Percentiles rank a stretch among this genome's conserved stretches.
phyloP scores from a whole-genome alignment of 2,113 vertebrate species.

The Dermatemys mawii region DNA sequence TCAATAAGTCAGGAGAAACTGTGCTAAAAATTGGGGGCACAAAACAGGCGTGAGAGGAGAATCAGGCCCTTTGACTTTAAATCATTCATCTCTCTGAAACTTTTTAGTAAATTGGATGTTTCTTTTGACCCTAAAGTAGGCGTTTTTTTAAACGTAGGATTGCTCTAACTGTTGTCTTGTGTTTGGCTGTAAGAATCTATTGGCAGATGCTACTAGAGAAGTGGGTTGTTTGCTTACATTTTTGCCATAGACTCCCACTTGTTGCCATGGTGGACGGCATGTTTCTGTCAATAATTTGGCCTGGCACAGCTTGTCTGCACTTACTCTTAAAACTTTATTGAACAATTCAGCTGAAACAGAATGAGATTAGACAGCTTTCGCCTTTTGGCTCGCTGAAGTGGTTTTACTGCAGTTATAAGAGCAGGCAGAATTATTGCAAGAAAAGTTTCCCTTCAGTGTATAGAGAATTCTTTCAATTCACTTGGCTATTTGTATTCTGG shows the following conservation, averaged over 20 bases:
- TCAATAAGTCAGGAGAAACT: neutral
- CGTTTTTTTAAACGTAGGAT: slow-evolving; percentile 48
- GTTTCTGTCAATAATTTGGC: slow-evolving; percentile 86
- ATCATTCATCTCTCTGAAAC: neutral
- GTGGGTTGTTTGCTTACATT: slow-evolving; percentile 81
- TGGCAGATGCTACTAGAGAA: slow-evolving; percentile 76
- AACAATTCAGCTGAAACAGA: slow-evolving; percentile 72
- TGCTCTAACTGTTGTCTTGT: slow-evolving; percentile 48
- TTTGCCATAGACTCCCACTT: slow-evolving; percentile 77
- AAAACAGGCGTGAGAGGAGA: neutral
- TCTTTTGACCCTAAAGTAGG: slow-evolving; percentile 44
- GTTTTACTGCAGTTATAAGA: slow-evolving; percentile 66
- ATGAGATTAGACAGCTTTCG: slow-evolving; percentile 76
- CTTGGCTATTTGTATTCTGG: slow-evolving; percentile 14
- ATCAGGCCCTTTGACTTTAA: neutral
- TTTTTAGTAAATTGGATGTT: slow-evolving; percentile 50
- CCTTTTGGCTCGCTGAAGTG: slow-evolving; percentile 74
- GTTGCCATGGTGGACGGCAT: slow-evolving; percentile 82
- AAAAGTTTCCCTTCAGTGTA: slow-evolving; percentile 58
- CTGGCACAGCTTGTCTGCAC: slow-evolving; percentile 69
- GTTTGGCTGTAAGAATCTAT: slow-evolving; percentile 71
- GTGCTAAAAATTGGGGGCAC: neutral
- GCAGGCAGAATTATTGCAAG: slow-evolving; percentile 50
- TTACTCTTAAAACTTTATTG: slow-evolving; percentile 80
- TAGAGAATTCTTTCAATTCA: slow-evolving; percentile 30